Conservation (phyloP, 2,797 vertebrate genomes). For the Cuniculus paca region DNA sequence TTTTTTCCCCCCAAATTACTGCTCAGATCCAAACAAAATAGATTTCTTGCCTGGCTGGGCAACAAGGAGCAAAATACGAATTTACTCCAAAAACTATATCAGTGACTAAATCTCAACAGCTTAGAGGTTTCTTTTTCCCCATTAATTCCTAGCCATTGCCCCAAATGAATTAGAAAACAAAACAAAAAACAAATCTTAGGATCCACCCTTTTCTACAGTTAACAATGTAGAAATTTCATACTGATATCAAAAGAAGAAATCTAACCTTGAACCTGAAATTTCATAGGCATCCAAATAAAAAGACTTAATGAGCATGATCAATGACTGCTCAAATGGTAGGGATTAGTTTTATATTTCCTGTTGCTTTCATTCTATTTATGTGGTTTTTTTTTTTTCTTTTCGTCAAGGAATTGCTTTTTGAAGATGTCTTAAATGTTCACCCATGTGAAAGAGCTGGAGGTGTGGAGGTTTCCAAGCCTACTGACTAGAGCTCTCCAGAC, state of each 20-base stretch:
- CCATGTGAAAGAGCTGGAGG: constrained; percentile 15
- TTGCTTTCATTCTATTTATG: constrained; percentile 3
- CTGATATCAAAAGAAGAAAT: constrained; percentile 73
- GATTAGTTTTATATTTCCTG: constrained; percentile 42
- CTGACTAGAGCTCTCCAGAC: background rate
- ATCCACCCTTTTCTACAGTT: constrained; percentile 34
- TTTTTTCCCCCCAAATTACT: constrained; percentile 60
- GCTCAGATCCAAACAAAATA: constrained; percentile 86
- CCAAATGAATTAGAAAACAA: constrained; percentile 70
- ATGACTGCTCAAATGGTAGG: constrained; percentile 36
- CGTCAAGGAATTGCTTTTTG: constrained; percentile 59
- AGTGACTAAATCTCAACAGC: constrained; percentile 79
- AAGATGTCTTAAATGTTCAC: constrained; percentile 66
- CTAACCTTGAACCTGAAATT: constrained; percentile 74
- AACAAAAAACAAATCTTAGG: constrained; percentile 63
- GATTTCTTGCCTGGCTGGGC: constrained; percentile 81
- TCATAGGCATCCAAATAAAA: constrained; percentile 72
- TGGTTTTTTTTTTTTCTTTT: background rate
- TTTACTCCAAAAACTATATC: constrained; percentile 74
- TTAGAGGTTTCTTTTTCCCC: constrained; percentile 77
- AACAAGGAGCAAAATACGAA: constrained; percentile 83
- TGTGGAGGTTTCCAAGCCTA: constrained; percentile 66
- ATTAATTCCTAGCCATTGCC: constrained; percentile 77
- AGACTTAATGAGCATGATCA: constrained; percentile 38
- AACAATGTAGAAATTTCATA: constrained; percentile 69